A percentile compares a stretch with the other conserved stretches of the same genome.
Conservation (phyloP, 2,888 invertebrate species). For the Lutraria lutraria region DNA sequence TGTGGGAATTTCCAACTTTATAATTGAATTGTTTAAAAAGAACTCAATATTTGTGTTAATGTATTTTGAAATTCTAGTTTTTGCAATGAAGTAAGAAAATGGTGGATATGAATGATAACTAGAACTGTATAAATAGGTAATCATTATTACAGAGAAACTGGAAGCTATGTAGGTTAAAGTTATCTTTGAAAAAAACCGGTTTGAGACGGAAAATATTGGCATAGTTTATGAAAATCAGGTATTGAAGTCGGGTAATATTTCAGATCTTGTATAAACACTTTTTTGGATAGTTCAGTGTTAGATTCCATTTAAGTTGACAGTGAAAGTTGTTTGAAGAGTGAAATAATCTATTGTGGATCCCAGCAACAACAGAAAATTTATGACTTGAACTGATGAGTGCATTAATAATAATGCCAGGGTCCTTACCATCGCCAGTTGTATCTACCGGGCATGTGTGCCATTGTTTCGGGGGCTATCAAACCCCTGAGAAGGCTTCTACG, state of each 20-base stretch:
- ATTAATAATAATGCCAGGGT: conserved; percentile 57
- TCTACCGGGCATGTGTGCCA: conserved; percentile 56
- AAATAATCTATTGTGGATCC: not conserved
- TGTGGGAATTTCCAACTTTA: not conserved
- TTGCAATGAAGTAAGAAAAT: not conserved
- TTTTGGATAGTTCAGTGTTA: not conserved
- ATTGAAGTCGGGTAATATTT: not conserved
- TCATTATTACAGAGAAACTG: not conserved
- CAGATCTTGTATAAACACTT: not conserved
- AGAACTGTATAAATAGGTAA: not conserved
- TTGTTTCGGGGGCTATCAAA: conserved; percentile 39
- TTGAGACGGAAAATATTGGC: not conserved
- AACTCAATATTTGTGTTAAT: too few species aligned
- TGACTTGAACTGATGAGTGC: conserved; percentile 37
- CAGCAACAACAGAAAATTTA: not conserved
- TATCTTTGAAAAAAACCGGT: not conserved
- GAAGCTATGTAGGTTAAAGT: not conserved
- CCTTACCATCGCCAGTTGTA: conserved; percentile 53
- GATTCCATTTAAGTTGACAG: not conserved
- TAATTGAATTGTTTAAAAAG: too few species aligned
- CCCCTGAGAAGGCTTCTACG: conserved; percentile 26
- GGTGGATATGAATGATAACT: not conserved
- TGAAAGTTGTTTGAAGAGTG: not conserved
- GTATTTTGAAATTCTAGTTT: too few species aligned
- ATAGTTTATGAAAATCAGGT: not conserved